Evolutionary conservation across 2,797 vertebrate genomes (phyloP).

Genomic region (Scolopax rusticola): DNA sequence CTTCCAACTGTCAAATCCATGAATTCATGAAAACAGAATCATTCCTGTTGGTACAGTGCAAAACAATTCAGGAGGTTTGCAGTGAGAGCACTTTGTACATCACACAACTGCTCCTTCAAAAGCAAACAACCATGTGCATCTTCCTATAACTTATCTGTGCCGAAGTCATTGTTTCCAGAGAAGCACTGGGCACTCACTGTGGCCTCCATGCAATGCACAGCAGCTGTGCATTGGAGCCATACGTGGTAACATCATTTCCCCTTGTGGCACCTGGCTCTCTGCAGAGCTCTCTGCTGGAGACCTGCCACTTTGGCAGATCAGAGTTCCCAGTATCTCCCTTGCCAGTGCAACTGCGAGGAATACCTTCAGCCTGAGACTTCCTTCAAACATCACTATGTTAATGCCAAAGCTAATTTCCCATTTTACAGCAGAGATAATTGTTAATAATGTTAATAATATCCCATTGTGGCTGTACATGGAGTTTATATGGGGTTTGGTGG

Average conservation of each 20-base stretch:
- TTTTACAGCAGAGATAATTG: background rate
- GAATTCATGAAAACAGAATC: no score
- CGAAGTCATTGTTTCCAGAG: background rate
- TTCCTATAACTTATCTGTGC: background rate
- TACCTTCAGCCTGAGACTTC: background rate
- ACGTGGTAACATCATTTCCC: background rate
- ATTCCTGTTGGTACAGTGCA: background rate
- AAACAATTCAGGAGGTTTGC: background rate
- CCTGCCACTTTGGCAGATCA: background rate
- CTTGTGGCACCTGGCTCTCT: background rate
- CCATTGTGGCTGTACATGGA: rapidly evolving
- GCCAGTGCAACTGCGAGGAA: rapidly evolving
- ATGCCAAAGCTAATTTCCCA: background rate
- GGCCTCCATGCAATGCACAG: background rate
- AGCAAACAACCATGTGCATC: background rate
- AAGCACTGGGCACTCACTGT: background rate
- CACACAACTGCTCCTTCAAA: background rate
- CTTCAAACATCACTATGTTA: background rate
- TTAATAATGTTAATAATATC: background rate
- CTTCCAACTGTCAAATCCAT: no score
- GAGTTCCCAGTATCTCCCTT: background rate
- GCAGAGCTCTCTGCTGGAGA: background rate
- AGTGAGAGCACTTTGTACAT: background rate
- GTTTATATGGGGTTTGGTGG: background rate
- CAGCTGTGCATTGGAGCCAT: background rate